phyloP scores from a whole-genome alignment of 2,888 invertebrate species.

The Leucozona laternaria region DNA sequence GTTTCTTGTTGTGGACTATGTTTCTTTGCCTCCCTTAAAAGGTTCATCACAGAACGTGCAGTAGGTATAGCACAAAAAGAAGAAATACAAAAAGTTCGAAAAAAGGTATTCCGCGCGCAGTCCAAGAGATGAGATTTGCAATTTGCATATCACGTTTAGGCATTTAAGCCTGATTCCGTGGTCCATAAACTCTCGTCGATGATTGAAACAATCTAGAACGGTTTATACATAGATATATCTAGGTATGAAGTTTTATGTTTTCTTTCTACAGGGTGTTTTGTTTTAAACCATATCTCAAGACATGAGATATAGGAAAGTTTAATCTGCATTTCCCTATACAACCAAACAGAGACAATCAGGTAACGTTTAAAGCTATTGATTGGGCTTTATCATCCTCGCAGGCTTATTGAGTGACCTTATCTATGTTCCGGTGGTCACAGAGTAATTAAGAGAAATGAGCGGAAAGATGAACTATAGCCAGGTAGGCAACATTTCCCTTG shows the following conservation, averaged over 20 bases:
- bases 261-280: not conserved
- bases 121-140: slow-evolving; percentile 60
- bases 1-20: slow-evolving; percentile 7
- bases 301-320: too few species aligned
- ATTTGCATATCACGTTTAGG: slow-evolving; percentile 74
- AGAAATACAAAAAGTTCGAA: not conserved
- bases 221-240: not conserved
- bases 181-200: slow-evolving; percentile 70
- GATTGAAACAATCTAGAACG: slow-evolving; percentile 70
- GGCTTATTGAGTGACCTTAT: too few species aligned
- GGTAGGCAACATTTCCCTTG: too few species aligned
- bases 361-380: too few species aligned
- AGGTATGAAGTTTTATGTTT: not conserved
- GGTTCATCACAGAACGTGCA: slow-evolving; percentile 31
- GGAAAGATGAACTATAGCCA: too few species aligned
- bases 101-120: slow-evolving; percentile 21
- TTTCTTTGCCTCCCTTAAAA: slow-evolving; percentile 48
- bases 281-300: too few species aligned
- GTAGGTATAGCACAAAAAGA: not conserved
- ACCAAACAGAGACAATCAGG: too few species aligned
- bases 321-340: too few species aligned
- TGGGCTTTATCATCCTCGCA: too few species aligned
- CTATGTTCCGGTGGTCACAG: too few species aligned
- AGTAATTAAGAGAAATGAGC: too few species aligned
- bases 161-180: slow-evolving; percentile 72